Evolutionary conservation across 1,140 invertebrate genomes (phyloP).

Genomic region (Drosophila ohnishii): DNA sequence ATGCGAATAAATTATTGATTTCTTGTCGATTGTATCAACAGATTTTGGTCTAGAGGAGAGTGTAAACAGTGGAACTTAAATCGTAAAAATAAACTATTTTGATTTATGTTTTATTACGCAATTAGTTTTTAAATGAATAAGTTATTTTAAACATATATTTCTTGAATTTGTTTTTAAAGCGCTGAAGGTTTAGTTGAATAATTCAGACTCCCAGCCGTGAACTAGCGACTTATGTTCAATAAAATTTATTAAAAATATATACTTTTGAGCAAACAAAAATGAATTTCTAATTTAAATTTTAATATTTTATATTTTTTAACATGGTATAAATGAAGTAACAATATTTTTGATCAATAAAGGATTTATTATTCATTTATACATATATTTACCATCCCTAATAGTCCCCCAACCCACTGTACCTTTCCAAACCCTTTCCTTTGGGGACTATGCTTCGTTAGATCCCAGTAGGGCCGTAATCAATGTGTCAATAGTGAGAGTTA

Average conservation of each 20-base stretch:
- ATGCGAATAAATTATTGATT: slow-evolving; percentile 75
- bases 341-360: background rate
- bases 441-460: slow-evolving; percentile 34
- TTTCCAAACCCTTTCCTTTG: slow-evolving; percentile 6
- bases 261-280: background rate
- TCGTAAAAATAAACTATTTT: background rate
- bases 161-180: background rate
- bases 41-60: background rate
- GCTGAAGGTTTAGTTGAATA: background rate
- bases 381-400: background rate
- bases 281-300: no score
- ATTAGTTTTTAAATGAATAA: background rate
- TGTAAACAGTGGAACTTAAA: slow-evolving; percentile 19
- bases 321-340: background rate
- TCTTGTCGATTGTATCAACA: slow-evolving; percentile 24
- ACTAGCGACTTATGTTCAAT: background rate
- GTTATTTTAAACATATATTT: background rate
- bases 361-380: background rate
- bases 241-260: background rate
- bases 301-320: background rate
- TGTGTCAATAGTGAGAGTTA: slow-evolving; percentile 41
- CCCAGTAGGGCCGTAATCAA: slow-evolving; percentile 47
- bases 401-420: slow-evolving; percentile 9
- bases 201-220: no score
- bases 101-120: background rate